Evolutionary conservation across 2,888 invertebrate genomes (phyloP).

Genomic region (Caradrina kadenii): DNA sequence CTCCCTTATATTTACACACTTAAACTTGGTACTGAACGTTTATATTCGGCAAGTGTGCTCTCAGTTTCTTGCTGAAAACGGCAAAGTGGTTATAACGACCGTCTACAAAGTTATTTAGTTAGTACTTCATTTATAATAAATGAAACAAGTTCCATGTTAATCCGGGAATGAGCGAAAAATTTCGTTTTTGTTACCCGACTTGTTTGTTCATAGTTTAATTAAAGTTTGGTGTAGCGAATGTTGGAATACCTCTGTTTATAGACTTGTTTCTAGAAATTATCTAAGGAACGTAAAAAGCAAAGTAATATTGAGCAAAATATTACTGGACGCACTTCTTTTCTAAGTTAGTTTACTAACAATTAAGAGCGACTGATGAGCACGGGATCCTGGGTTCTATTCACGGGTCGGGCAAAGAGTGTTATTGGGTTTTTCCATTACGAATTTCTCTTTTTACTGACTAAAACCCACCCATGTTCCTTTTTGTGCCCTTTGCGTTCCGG

Average conservation of each 20-base stretch:
- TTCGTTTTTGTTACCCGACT: slow-evolving; percentile 22
- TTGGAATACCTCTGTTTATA: background rate
- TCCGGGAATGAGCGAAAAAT: slow-evolving; percentile 43
- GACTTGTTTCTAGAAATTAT: no score
- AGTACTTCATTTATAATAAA: slow-evolving; percentile 63
- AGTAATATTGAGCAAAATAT: no score
- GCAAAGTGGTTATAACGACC: slow-evolving; percentile 66
- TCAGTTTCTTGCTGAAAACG: slow-evolving; percentile 72
- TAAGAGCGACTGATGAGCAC: no score
- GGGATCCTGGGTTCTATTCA: no score
- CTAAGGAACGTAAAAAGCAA: no score
- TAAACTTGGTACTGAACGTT: slow-evolving; percentile 65
- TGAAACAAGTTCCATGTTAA: slow-evolving; percentile 53
- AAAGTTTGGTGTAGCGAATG: slow-evolving; percentile 10
- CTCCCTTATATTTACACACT: slow-evolving; percentile 36
- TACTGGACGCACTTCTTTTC: no score
- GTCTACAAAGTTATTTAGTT: slow-evolving; percentile 64
- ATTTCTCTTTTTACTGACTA: no score
- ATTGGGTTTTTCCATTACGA: no score
- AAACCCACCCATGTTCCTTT: no score
- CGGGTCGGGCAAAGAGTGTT: no score
- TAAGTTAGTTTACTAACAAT: no score
- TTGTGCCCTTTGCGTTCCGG: no score
- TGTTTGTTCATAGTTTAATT: slow-evolving; percentile 32
- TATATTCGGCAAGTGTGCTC: slow-evolving; percentile 77